Conservation (phyloP, 2,113 vertebrate genomes). For the Felis catus region DNA sequence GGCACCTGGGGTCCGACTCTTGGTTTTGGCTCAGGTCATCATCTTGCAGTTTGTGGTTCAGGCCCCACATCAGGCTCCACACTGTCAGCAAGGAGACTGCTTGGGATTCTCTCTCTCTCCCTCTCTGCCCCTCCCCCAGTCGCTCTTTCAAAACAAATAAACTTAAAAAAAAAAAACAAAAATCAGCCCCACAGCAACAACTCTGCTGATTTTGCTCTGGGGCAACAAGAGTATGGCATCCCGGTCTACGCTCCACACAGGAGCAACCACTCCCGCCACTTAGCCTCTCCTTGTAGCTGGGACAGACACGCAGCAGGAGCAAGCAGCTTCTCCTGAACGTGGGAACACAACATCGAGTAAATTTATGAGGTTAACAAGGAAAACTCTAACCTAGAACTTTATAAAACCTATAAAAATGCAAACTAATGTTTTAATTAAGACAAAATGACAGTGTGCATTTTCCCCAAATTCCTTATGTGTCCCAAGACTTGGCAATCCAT, state of each 20-base stretch:
- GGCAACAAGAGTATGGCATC: neutral
- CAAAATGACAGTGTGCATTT: neutral
- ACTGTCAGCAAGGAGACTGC: no score
- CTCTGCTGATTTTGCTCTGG: neutral
- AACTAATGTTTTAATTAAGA: neutral
- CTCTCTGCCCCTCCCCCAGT: no score
- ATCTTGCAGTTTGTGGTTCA: no score
- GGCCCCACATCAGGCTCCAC: no score
- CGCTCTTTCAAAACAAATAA: no score
- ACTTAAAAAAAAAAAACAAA: neutral
- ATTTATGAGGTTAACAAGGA: neutral
- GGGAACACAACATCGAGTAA: accelerated
- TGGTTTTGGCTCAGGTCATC: no score
- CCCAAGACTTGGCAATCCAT: neutral
- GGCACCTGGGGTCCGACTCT: no score
- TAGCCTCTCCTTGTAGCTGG: accelerated
- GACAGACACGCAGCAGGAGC: neutral
- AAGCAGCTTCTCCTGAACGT: neutral
- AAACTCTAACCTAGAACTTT: neutral
- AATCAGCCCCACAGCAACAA: neutral
- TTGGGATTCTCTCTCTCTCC: no score
- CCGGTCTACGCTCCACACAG: neutral
- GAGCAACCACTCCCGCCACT: neutral
- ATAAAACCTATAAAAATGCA: neutral
- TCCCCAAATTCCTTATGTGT: neutral